Evolutionary conservation across 2,113 vertebrate species (phyloP).

Genomic region (Ceratotherium simum): DNA sequence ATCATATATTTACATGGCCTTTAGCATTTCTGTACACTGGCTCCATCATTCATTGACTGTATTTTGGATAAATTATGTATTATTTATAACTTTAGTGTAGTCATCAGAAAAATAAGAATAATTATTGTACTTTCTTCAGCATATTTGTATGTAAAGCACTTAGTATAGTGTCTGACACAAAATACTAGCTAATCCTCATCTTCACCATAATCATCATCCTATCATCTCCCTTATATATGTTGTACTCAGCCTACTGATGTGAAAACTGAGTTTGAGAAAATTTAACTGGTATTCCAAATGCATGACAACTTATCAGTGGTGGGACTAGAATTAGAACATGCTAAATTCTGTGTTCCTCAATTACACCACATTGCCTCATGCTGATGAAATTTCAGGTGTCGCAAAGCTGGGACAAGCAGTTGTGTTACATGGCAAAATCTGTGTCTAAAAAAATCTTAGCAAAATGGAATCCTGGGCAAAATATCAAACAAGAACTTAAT

Average conservation of each 20-base stretch:
- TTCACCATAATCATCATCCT: not conserved
- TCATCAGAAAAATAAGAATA: not conserved
- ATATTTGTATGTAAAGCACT: not conserved
- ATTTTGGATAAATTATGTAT: not conserved
- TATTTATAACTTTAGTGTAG: not conserved
- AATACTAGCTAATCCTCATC: not conserved
- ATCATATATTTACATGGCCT: not conserved
- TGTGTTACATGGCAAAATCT: not conserved
- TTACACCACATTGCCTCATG: not conserved
- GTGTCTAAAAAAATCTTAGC: not conserved
- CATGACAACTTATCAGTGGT: not conserved
- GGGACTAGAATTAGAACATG: not conserved
- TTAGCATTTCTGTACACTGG: not conserved
- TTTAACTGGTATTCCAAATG: not conserved
- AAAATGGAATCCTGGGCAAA: slow-evolving; percentile 20
- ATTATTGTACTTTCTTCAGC: not conserved
- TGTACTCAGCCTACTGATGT: not conserved
- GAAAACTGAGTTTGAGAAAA: not conserved
- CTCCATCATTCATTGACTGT: not conserved
- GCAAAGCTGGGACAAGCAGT: not conserved
- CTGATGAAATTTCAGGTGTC: not conserved
- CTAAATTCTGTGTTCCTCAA: not conserved
- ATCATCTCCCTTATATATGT: not conserved
- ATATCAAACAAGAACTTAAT: slow-evolving; percentile 19
- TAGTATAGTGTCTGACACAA: no score